Conservation (phyloP, 2,113 vertebrate genomes). For the Genyomyrus donnyi region DNA sequence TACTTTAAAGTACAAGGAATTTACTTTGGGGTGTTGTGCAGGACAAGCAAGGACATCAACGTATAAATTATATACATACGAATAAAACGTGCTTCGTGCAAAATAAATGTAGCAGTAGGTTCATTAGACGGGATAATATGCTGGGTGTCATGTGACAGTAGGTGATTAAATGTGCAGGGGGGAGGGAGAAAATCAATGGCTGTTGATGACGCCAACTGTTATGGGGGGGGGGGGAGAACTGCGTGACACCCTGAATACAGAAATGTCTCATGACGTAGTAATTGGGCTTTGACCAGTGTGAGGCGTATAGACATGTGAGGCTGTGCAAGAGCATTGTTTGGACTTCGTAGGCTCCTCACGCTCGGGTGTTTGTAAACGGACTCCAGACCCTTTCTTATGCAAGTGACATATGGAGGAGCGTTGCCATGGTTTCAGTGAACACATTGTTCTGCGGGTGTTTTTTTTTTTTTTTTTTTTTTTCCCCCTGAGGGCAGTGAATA, state of each 20-base stretch:
- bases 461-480: background rate
- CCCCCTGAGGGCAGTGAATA: conserved; percentile 7
- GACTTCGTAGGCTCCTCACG: background rate
- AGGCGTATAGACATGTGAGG: background rate
- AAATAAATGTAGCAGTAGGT: background rate
- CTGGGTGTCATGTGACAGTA: background rate
- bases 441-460: conserved; percentile 22
- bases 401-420: conserved; percentile 37
- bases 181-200: background rate
- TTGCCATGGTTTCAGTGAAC: conserved; percentile 38
- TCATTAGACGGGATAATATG: background rate
- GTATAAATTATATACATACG: background rate
- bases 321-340: background rate
- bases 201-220: background rate
- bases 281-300: background rate
- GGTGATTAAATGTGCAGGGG: background rate
- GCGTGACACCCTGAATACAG: background rate
- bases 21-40: background rate
- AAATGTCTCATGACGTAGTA: background rate
- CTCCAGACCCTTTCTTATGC: conserved; percentile 42
- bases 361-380: background rate
- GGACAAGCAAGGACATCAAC: background rate
- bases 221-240: background rate
- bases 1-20: background rate
- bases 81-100: background rate